A percentile compares a stretch with the other conserved stretches of the same genome.
Conservation (phyloP, 2,888 invertebrate genomes). For the Ormyrus pomaceus region DNA sequence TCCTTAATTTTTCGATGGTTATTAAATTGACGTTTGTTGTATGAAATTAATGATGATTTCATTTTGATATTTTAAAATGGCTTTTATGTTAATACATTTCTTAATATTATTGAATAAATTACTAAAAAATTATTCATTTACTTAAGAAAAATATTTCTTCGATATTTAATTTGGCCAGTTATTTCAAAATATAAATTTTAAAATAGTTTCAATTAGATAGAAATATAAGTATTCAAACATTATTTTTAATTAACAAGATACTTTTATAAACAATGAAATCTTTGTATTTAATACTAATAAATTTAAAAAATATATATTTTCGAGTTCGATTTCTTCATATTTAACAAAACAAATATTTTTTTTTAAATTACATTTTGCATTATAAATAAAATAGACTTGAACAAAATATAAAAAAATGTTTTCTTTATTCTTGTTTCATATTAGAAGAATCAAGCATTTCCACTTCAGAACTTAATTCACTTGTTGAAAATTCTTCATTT, state of each 20-base stretch:
- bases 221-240: too few species aligned
- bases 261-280: not conserved
- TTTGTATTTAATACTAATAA: not conserved
- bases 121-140: too few species aligned
- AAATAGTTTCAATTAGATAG: too few species aligned
- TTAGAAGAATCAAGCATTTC: conserved; percentile 76
- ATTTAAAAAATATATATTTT: not conserved
- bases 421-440: conserved; percentile 70
- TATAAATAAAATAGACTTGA: not conserved
- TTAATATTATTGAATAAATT: too few species aligned
- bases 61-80: too few species aligned
- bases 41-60: too few species aligned
- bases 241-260: not conserved
- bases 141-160: too few species aligned
- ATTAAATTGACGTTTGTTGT: too few species aligned
- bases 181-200: too few species aligned
- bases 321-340: not conserved
- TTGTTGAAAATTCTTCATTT: conserved; percentile 70
- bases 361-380: conserved; percentile 1
- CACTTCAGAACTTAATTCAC: conserved; percentile 73
- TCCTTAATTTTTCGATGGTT: too few species aligned
- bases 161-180: too few species aligned
- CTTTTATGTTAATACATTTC: too few species aligned
- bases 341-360: not conserved
- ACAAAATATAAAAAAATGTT: conserved; percentile 14